Evolutionary conservation across 2,113 vertebrate genomes (phyloP).

Genomic region (Amblyopsis rosae): DNA sequence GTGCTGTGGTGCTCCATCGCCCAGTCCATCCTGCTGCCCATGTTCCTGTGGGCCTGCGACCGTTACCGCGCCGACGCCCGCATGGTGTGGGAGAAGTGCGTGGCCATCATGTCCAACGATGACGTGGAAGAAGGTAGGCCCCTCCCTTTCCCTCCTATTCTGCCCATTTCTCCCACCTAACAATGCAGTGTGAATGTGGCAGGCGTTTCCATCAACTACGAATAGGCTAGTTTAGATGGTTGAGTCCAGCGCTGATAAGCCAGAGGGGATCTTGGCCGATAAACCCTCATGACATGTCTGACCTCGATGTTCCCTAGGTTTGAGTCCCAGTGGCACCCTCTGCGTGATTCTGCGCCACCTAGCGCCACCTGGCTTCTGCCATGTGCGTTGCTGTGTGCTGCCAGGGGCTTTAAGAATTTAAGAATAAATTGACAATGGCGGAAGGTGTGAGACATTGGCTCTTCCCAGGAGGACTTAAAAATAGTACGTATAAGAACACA

Average conservation of each 20-base stretch:
- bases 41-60: conserved; percentile 91
- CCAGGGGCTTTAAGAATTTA: too few relatives aligned
- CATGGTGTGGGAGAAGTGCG: conserved; percentile 89
- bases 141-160: conserved; percentile 30
- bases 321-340: too few relatives aligned
- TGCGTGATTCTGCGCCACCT: too few relatives aligned
- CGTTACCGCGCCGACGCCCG: conserved; percentile 87
- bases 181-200: conserved; percentile 16
- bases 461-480: too few relatives aligned
- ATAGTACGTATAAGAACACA: too few relatives aligned
- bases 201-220: conserved; percentile 22
- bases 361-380: too few relatives aligned
- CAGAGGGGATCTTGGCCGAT: background rate
- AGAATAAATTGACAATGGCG: too few relatives aligned
- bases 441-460: too few relatives aligned
- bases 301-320: too few relatives aligned
- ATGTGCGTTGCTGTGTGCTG: too few relatives aligned
- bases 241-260: background rate
- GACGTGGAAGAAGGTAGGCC: conserved; percentile 84
- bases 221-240: conserved; percentile 6
- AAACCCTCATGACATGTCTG: too few relatives aligned
- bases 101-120: conserved; percentile 88
- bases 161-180: background rate
- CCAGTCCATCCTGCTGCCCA: conserved; percentile 87
- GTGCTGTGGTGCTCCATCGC: conserved; percentile 91